These are phyloP conservation scores for Schrankia costaestrigalis DNA, from an alignment of 2,888 invertebrate genomes.

Conservation along the genomic window DNA sequence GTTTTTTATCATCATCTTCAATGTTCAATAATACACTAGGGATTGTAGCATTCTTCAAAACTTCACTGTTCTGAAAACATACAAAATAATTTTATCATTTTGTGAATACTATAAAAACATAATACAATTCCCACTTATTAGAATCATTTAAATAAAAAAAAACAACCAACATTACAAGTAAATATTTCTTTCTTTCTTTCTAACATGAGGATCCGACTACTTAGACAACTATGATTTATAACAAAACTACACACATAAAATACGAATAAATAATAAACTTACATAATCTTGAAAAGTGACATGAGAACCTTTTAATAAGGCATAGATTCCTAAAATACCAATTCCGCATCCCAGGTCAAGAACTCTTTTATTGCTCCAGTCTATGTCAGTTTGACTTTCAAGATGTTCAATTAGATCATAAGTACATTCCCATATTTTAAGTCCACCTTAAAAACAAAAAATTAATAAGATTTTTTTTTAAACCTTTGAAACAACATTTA, in stretches of 20 bases:
- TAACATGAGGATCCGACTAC: too few relatives aligned
- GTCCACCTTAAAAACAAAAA: conserved; percentile 84
- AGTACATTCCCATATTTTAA: conserved; percentile 98
- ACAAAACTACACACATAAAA: not conserved
- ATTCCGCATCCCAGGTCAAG: conserved; percentile 96
- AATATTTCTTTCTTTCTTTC: too few relatives aligned
- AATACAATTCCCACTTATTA: not conserved
- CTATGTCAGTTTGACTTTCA: conserved; percentile 36
- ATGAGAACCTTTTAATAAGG: conserved; percentile 83
- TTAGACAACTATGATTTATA: too few relatives aligned
- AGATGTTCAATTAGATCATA: conserved; percentile 88
- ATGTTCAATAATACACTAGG: conserved; percentile 88
- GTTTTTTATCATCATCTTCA: conserved; percentile 61
- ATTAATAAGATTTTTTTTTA: not conserved
- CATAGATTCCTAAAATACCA: conserved; percentile 92
- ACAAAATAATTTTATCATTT: conserved; percentile 1
- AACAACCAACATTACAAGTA: too few relatives aligned
- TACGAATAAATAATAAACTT: conserved; percentile 55
- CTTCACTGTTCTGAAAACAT: conserved; percentile 90
- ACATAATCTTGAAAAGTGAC: conserved; percentile 98
- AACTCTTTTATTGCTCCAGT: conserved; percentile 79
- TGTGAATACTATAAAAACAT: not conserved
- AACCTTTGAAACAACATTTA: not conserved
- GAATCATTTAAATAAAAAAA: not conserved
- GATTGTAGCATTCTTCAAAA: conserved; percentile 88